Evolutionary conservation across 2,888 invertebrate species (phyloP), one percentile per base, ranked within the genome.

Genomic region (Mimumesa dahlbomi): DNA sequence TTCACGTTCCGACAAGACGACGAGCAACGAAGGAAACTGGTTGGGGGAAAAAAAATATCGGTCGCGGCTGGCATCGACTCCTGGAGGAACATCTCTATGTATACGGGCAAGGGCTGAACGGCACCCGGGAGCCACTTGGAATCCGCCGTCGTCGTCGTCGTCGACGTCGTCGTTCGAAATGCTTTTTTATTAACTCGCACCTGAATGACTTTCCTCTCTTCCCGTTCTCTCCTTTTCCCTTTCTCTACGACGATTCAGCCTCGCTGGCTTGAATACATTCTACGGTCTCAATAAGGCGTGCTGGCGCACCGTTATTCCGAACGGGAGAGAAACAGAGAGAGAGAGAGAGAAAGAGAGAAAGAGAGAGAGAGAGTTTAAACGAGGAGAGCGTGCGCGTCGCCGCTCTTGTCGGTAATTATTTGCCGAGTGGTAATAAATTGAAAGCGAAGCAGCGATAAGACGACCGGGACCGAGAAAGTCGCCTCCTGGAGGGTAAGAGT

Each of bases 391-490:
- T n/a, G n/a, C n/a, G n/a, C 59, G 72, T 48, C 73, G 65, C 49
- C 59, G 59, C 66, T 78, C 79, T 79, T 73, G 83, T 80, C 83
- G 84, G 81, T 84, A 84, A 85, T 85, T 85, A 85, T 84, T 82
- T 82, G 81, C 82, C 82, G 76, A 85, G 84, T 81, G 81, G 84
- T 81, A 84, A 85, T 84, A 83, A 85, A 84, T 84, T 75, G 69
- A 70, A 73, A 75, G 78, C 74, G 78, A 67, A 67, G 71, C 73
- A 77, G 74, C 79, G 69, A 74, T 77, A 75, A 77, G 69, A 52
- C 62, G 63, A 40, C 54, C 59, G 16, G 16, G 61, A 21, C 42
- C 31, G 42, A 36, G 45, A 16, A 36, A 9, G 18, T n/a, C 3
- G 16, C 3, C 2, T 5, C 5, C 16, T 13, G 19, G 2, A 16